Conservation (phyloP, 2,888 invertebrate genomes). For the Cephus spinipes region DNA sequence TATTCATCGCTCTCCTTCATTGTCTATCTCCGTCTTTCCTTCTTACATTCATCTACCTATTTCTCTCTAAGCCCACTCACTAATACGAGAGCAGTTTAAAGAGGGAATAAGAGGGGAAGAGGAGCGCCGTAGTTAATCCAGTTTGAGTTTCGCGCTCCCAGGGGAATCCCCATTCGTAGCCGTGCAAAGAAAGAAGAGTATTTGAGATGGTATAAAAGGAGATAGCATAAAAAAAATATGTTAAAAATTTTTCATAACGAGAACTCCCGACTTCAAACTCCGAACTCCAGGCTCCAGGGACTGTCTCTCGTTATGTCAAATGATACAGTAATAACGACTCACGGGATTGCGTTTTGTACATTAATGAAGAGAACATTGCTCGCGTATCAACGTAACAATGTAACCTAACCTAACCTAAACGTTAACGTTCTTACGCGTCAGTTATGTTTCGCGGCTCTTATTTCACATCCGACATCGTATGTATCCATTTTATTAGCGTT, state of each 20-base stretch:
- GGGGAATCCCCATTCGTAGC: too few relatives aligned
- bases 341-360: conserved; percentile 9
- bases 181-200: too few relatives aligned
- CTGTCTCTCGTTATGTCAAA: conserved; percentile 15
- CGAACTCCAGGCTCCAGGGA: conserved; percentile 10
- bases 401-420: background rate
- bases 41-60: too few relatives aligned
- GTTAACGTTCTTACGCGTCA: background rate
- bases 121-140: too few relatives aligned
- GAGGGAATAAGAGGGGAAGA: too few relatives aligned
- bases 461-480: too few relatives aligned
- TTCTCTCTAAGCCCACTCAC: background rate
- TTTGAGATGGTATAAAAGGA: too few relatives aligned
- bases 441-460: background rate
- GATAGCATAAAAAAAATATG: too few relatives aligned
- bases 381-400: background rate
- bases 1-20: background rate
- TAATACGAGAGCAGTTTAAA: too few relatives aligned
- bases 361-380: conserved; percentile 13
- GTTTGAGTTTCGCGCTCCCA: too few relatives aligned
- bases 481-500: too few relatives aligned
- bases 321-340: background rate
- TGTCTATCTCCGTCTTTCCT: background rate
- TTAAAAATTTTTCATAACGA: too few relatives aligned
- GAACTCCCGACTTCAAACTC: background rate